Conservation (phyloP, 30 jellyfish, hydroid and myxozoan species). For the Chrysaora quinquecirrha region DNA sequence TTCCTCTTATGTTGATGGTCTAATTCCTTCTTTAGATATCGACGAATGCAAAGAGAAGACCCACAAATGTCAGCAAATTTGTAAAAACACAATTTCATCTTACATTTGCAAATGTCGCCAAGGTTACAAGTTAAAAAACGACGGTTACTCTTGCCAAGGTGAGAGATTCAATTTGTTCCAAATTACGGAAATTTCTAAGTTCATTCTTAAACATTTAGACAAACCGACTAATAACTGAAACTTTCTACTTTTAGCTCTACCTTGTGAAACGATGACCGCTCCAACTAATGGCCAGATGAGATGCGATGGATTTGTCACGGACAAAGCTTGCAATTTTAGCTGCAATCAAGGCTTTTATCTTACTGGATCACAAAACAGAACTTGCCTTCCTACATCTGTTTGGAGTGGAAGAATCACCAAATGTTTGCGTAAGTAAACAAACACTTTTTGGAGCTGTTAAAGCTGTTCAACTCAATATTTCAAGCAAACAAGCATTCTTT, state of each 20-base stretch:
- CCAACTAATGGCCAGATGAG: constrained; percentile 23
- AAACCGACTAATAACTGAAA: neutral
- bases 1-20: neutral
- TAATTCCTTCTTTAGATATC: neutral
- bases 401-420: constrained; percentile 18
- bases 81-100: constrained; percentile 29
- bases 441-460: no score
- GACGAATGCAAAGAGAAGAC: constrained; percentile 26
- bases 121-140: constrained; percentile 10
- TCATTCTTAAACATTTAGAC: no score
- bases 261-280: constrained; percentile 33
- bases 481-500: no score
- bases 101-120: constrained; percentile 43
- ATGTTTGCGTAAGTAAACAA: constrained; percentile 40
- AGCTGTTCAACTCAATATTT: no score
- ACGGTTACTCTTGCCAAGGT: constrained; percentile 6
- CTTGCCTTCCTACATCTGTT: constrained; percentile 17
- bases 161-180: neutral
- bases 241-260: constrained; percentile 16
- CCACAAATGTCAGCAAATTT: constrained; percentile 11
- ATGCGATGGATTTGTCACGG: constrained; percentile 43
- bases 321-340: constrained; percentile 6
- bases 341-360: constrained; percentile 19
- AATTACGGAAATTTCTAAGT: no score
- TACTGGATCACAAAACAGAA: constrained; percentile 20